These are phyloP conservation scores for Dicyrtomina minuta DNA, from an alignment of 2,888 invertebrate genomes.

Conservation along the genomic window DNA sequence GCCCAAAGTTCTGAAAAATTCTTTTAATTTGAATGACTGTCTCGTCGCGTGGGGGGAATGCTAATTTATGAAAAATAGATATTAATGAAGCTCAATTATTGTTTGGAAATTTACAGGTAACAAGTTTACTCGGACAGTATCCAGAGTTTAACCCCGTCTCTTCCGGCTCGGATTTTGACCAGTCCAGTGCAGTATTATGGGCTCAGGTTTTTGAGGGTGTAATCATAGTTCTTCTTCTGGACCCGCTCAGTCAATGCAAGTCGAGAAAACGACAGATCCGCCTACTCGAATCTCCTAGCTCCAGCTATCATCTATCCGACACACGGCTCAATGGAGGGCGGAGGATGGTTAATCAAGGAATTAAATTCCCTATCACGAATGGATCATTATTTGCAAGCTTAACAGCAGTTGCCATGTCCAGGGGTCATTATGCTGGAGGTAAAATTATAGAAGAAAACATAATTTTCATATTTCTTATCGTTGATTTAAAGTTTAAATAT, in stretches of 20 bases:
- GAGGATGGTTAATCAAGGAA: constrained; percentile 8
- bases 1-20: no score
- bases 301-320: constrained; percentile 29
- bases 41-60: no score
- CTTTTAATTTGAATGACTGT: no score
- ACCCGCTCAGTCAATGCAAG: constrained; percentile 25
- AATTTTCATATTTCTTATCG: background rate
- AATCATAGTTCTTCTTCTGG: constrained; percentile 20
- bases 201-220: constrained; percentile 28
- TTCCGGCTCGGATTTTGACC: background rate
- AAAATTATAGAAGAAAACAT: background rate
- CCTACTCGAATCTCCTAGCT: constrained; percentile 21
- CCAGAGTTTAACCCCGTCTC: background rate
- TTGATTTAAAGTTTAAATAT: no score
- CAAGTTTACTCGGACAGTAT: constrained; percentile 8
- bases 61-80: no score
- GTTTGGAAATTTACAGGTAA: constrained; percentile 1
- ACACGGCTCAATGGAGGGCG: constrained; percentile 5
- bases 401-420: constrained; percentile 29
- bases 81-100: background rate
- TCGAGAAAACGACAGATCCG: constrained; percentile 5
- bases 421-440: constrained; percentile 22
- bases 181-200: constrained; percentile 11
- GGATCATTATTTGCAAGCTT: constrained; percentile 25
- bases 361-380: constrained; percentile 28